Evolutionary conservation across 2,888 invertebrate species (phyloP), one percentile per base, ranked within the genome.

Genomic region (Cryptosula pallasiana): DNA sequence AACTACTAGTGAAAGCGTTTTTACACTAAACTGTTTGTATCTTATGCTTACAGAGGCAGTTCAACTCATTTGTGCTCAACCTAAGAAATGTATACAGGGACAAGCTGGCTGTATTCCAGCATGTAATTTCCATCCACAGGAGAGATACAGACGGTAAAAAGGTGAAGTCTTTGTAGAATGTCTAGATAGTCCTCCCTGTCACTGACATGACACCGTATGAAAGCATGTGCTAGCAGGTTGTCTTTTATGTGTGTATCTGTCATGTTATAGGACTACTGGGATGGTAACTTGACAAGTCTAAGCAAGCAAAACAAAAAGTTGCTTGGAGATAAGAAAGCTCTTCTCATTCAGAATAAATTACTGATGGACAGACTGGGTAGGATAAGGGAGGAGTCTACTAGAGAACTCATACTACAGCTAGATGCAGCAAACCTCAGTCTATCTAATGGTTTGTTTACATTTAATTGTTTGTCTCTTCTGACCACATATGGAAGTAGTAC

Each of bases 31-130:
- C n/a, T n/a, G n/a, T n/a, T n/a, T n/a, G n/a, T n/a, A n/a, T n/a
- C n/a, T n/a, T n/a, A n/a, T n/a, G n/a, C 35, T 74, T 77, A 0
- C 75, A 81, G 82, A 75, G 77, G 23, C 82, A 82, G 75, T 83
- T 82, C 75, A 81, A 82, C 72, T 76, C 77, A 58, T 83, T 82
- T 78, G 81, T 83, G 35, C 57, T 81, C 45, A 77, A 76, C 69
- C 77, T 82, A 71, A 74, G 80, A 54, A 74, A 79, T 32, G 78
- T 80, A 71, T 82, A 82, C 73, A 72, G 75, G 13, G 76, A 76
- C 13, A 82, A 82, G 73, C 77, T 81, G 71, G 75, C 75, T 20
- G 78, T 78, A 13, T 82, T 82, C 72, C 73, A 79, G n/a, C 78
- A 81, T 29, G 79, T 82, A 20, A 80, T 82, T 2, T 80, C 81